A percentile compares a stretch with the other conserved stretches of the same genome.
Conservation (phyloP, 2,113 vertebrate species). For the Ovibos moschatus region DNA sequence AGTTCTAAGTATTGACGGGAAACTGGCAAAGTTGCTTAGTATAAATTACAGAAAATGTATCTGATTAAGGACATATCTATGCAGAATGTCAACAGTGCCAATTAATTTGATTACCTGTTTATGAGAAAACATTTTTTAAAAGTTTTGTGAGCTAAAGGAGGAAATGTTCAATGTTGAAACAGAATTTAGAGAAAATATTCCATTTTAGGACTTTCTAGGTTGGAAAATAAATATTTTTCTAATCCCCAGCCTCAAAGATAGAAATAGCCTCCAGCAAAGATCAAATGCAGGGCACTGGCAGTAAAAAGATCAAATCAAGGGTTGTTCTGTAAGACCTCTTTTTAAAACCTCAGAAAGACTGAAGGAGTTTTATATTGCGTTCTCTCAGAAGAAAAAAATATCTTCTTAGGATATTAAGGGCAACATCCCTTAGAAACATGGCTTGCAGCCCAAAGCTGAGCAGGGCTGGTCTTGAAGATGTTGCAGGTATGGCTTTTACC, state of each 20-base stretch:
- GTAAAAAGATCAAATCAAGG: conserved; percentile 8
- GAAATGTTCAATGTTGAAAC: neutral
- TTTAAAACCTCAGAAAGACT: neutral
- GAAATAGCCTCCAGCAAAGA: neutral
- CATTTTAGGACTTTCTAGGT: neutral
- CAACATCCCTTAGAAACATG: neutral
- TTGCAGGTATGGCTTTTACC: neutral
- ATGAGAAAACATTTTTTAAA: neutral
- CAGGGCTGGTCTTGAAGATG: neutral
- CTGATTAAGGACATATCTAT: neutral
- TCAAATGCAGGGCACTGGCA: neutral
- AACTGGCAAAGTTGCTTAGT: neutral
- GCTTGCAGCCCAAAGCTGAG: neutral
- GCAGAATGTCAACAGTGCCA: neutral
- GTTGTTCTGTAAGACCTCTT: neutral
- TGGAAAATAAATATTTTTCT: neutral
- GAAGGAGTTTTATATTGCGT: neutral
- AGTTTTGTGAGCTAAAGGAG: neutral
- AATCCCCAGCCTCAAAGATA: neutral
- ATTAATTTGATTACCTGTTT: neutral
- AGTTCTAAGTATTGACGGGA: neutral
- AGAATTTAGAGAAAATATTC: neutral
- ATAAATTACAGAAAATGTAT: neutral
- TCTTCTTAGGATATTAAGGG: neutral
- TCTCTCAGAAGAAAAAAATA: neutral